Evolutionary conservation across 2,888 invertebrate genomes (phyloP).

Genomic region (Andrena trimmerana): DNA sequence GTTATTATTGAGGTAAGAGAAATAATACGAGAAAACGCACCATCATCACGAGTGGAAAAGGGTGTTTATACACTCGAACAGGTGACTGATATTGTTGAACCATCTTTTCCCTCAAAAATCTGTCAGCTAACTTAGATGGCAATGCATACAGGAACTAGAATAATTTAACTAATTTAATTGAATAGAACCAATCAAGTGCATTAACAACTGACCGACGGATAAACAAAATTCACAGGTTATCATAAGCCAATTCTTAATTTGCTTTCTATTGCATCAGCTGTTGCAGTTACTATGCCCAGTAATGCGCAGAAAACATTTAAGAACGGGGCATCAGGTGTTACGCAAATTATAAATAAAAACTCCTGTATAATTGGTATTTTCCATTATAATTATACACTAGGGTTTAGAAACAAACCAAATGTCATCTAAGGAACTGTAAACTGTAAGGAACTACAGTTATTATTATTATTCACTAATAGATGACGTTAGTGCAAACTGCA

Average conservation of each 20-base stretch:
- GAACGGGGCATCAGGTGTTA: conserved; percentile 9
- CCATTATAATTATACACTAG: conserved; percentile 6
- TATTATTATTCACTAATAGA: conserved; percentile 4
- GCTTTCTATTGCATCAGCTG: conserved; percentile 12
- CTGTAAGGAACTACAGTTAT: conserved; percentile 3
- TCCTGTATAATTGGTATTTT: conserved; percentile 16
- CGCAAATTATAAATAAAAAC: conserved; percentile 33
- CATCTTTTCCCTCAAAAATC: conserved; percentile 86
- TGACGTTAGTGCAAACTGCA: conserved; percentile 14
- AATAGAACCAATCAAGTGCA: conserved; percentile 13
- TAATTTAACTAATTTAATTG: conserved; percentile 37
- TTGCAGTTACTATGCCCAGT: conserved; percentile 12
- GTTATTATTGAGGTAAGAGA: conserved; percentile 56
- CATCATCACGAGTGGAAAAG: conserved; percentile 98
- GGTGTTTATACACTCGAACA: conserved; percentile 96
- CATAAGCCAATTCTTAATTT: conserved; percentile 26
- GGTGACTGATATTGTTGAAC: conserved; percentile 98
- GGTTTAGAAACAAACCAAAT: conserved; percentile 10
- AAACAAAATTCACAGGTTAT: conserved; percentile 45
- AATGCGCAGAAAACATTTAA: conserved; percentile 4
- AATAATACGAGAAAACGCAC: conserved; percentile 87
- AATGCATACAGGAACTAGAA: conserved; percentile 31
- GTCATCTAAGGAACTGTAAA: conserved; percentile 13
- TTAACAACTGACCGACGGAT: conserved; percentile 21
- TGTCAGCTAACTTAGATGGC: conserved; percentile 23